phyloP scores from a whole-genome alignment of 2,113 vertebrate genomes.

The Cisticola juncidis region DNA sequence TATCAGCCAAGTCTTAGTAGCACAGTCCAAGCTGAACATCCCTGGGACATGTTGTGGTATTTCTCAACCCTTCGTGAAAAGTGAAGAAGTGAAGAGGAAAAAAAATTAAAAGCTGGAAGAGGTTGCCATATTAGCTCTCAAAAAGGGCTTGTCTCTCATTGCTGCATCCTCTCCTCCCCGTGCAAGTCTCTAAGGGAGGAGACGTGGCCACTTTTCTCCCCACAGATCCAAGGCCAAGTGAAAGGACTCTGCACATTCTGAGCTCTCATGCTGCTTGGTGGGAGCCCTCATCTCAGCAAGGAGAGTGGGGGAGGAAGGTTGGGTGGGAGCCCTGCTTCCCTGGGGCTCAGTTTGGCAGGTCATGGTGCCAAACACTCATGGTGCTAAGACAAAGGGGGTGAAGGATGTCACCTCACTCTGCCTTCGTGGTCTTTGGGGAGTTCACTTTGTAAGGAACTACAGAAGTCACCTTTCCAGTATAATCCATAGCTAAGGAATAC shows the following conservation, averaged over 20 bases:
- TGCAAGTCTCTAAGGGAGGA: neutral
- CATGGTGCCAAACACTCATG: fast-evolving
- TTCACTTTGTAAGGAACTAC: neutral
- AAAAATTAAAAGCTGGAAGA: neutral
- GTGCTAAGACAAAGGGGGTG: neutral
- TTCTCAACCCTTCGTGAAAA: neutral
- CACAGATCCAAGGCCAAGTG: neutral
- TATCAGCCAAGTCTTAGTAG: neutral
- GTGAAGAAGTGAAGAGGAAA: neutral
- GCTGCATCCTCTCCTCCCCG: neutral
- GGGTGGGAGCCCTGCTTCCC: neutral
- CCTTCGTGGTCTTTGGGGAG: neutral
- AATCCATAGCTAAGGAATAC: neutral
- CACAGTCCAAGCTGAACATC: neutral
- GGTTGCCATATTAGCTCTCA: fast-evolving
- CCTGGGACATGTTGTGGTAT: neutral
- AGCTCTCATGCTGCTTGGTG: neutral
- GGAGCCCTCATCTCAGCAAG: neutral
- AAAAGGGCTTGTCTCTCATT: neutral
- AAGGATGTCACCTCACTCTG: neutral
- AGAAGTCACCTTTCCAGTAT: neutral
- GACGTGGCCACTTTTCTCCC: neutral
- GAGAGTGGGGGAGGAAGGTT: fast-evolving
- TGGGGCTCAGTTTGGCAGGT: neutral
- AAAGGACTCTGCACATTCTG: fast-evolving